Evolutionary conservation across 2,113 vertebrate species (phyloP).

Genomic region (Epinephelus lanceolatus): DNA sequence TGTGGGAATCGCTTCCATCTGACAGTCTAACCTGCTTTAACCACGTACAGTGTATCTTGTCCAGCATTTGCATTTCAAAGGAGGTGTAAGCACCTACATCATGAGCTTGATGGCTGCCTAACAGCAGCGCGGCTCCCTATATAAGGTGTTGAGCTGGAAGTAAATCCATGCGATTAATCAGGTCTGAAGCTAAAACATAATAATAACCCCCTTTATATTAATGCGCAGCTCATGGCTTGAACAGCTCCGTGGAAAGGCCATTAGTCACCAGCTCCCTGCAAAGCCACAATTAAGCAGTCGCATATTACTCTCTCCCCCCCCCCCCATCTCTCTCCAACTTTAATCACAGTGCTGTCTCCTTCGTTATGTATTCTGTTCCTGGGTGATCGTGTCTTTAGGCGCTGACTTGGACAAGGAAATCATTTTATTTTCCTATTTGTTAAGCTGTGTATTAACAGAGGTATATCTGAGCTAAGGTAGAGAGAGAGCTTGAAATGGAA

Average conservation of each 20-base stretch:
- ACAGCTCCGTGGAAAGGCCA: conserved; percentile 80
- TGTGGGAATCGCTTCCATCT: conserved; percentile 46
- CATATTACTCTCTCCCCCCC: conserved; percentile 70
- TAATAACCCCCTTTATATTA: conserved; percentile 86
- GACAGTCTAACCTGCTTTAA: conserved; percentile 56
- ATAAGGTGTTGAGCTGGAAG: conserved; percentile 71
- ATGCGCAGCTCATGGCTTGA: conserved; percentile 81
- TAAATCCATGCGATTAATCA: conserved; percentile 83
- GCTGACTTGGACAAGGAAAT: conserved; percentile 66
- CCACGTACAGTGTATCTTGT: conserved; percentile 51
- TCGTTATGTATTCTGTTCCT: conserved; percentile 72
- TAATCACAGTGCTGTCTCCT: conserved; percentile 78
- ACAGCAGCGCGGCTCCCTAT: conserved; percentile 62
- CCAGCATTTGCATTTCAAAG: conserved; percentile 78
- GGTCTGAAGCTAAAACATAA: conserved; percentile 85
- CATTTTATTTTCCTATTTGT: conserved; percentile 78
- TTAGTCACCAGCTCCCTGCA: conserved; percentile 82
- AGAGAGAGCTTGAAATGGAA: conserved; percentile 22
- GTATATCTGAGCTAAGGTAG: conserved; percentile 29
- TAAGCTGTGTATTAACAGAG: conserved; percentile 66
- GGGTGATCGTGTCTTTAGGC: conserved; percentile 75
- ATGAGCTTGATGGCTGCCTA: conserved; percentile 68
- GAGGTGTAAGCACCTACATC: conserved; percentile 56
- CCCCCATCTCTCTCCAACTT: conserved; percentile 66
- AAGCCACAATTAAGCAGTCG: conserved; percentile 83